Percentiles rank a stretch among this genome's conserved stretches.
phyloP scores from a whole-genome alignment of 2,888 invertebrate species.

The Alitta virens region DNA sequence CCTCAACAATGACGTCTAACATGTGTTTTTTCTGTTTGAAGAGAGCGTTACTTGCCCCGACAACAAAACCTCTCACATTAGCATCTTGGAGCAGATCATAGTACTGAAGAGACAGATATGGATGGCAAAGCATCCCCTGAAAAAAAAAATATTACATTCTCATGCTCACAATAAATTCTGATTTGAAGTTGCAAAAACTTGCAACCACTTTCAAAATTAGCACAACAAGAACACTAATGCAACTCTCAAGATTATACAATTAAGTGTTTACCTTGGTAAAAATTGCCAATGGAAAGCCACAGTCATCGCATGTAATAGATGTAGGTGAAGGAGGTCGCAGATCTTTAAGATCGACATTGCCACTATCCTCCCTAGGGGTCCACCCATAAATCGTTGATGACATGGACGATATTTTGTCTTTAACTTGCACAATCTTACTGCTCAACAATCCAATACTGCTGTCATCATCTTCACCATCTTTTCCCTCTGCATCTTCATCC shows the following conservation, averaged over 20 bases:
- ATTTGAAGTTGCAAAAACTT: too few species aligned
- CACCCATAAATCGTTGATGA: not conserved
- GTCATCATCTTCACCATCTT: not conserved
- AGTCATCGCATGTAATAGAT: constrained; percentile 62
- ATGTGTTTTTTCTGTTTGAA: constrained; percentile 92
- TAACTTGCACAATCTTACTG: not conserved
- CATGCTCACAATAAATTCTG: too few species aligned
- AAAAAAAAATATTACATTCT: constrained; percentile 35
- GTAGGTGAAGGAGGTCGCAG: constrained; percentile 18
- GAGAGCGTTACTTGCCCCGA: constrained; percentile 97
- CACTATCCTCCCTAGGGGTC: constrained; percentile 16
- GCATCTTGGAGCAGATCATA: constrained; percentile 86
- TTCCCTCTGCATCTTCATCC: not conserved
- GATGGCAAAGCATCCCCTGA: constrained; percentile 87
- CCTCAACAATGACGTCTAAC: constrained; percentile 88
- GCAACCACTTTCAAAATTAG: too few species aligned
- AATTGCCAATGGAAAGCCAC: constrained; percentile 83
- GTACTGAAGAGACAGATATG: constrained; percentile 92
- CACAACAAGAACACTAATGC: too few species aligned
- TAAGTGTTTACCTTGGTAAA: constrained; percentile 75
- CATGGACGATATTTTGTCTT: not conserved
- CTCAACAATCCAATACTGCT: not conserved
- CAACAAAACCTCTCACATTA: constrained; percentile 72
- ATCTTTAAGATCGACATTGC: constrained; percentile 22
- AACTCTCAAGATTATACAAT: too few species aligned